Evolutionary conservation across 2,888 invertebrate genomes (phyloP).

Genomic region (Campoletis raptor): DNA sequence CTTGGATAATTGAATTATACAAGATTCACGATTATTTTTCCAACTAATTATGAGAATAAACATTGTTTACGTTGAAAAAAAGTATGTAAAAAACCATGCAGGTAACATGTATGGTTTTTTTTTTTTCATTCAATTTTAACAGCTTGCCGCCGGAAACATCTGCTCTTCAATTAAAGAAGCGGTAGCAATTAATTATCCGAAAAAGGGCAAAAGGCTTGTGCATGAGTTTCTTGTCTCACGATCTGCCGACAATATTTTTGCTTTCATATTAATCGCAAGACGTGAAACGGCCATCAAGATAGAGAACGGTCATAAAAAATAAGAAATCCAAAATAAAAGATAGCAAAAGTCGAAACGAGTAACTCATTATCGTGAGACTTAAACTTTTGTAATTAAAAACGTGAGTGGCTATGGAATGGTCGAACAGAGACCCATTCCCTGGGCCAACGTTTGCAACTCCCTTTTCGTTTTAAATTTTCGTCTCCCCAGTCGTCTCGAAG

Average conservation of each 20-base stretch:
- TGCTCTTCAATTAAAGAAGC: constrained; percentile 61
- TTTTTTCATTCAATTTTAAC: constrained; percentile 14
- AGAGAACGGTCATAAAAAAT: not conserved
- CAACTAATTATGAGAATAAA: not conserved
- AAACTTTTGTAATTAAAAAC: constrained; percentile 57
- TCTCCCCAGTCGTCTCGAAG: not conserved
- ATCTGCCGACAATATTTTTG: constrained; percentile 30
- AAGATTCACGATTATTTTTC: not conserved
- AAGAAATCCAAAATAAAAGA: constrained; percentile 16
- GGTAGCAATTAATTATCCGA: constrained; percentile 66
- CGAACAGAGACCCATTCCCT: constrained; percentile 29
- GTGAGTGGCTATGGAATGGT: constrained; percentile 27
- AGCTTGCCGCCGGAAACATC: constrained; percentile 51
- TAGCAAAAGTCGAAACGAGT: constrained; percentile 30
- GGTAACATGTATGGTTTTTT: not conserved
- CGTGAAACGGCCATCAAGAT: constrained; percentile 23
- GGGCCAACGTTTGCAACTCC: constrained; percentile 4
- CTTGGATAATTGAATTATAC: not conserved
- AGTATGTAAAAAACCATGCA: not conserved
- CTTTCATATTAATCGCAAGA: constrained; percentile 24
- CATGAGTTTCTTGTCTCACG: not conserved
- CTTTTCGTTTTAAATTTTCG: constrained; percentile 29
- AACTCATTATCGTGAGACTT: constrained; percentile 4
- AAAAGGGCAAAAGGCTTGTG: constrained; percentile 55
- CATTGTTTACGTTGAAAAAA: not conserved